Evolutionary conservation across 2,888 invertebrate species (phyloP).

Genomic region (Leuctra nigra): DNA sequence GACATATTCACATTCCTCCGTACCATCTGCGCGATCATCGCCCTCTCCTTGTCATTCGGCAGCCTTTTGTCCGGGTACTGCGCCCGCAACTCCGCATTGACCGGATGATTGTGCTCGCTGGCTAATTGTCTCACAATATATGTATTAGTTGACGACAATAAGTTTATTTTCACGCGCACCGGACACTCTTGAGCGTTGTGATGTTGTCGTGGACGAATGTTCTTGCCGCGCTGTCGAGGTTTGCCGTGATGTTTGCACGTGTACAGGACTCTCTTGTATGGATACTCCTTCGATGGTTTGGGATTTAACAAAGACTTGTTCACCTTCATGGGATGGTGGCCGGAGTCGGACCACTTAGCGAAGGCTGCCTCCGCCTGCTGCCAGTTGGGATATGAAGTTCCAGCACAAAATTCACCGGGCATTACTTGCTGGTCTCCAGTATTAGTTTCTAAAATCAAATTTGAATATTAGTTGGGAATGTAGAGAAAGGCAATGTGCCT

Average conservation of each 20-base stretch:
- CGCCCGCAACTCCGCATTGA: not conserved
- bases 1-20: not conserved
- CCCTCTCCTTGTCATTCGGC: not conserved
- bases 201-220: not conserved
- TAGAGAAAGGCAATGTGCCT: too few species aligned
- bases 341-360: not conserved
- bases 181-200: not conserved
- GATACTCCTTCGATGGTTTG: not conserved
- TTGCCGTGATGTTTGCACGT: not conserved
- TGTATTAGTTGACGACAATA: not conserved
- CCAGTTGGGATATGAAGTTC: too few species aligned
- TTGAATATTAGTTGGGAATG: too few species aligned
- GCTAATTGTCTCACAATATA: not conserved
- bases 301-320: not conserved
- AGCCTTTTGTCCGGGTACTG: not conserved
- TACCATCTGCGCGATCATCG: not conserved
- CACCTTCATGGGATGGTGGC: not conserved
- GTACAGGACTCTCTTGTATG: not conserved
- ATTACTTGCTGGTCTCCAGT: too few species aligned
- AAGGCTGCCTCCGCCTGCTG: too few species aligned
- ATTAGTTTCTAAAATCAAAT: too few species aligned
- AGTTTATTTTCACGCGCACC: not conserved
- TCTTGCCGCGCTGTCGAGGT: not conserved
- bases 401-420: too few species aligned
- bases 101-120: not conserved